Percentiles rank a stretch among this genome's conserved stretches.
These are phyloP conservation scores for Linepithema humile DNA, from an alignment of 1,140 invertebrate species.

Conservation along the genomic window DNA sequence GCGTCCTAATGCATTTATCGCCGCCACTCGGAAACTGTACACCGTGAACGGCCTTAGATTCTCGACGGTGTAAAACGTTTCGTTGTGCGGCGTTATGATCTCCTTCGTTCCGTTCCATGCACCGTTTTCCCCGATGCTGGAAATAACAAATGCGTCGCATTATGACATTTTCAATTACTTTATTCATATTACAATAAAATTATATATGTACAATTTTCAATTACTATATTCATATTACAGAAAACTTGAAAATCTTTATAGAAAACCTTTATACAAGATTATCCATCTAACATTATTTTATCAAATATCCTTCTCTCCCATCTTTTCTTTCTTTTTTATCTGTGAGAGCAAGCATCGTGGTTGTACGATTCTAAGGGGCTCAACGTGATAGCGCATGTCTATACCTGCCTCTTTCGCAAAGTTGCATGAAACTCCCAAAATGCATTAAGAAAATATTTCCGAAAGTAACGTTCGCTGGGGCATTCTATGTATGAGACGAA, in stretches of 20 bases:
- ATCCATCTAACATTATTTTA: not conserved
- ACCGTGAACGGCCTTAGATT: constrained; percentile 89
- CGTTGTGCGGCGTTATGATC: constrained; percentile 88
- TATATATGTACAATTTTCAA: too few species aligned
- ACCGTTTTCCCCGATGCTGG: constrained; percentile 88
- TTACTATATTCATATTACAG: not conserved
- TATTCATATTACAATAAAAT: not conserved
- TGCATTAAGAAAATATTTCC: constrained; percentile 30
- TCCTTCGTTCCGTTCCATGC: constrained; percentile 87
- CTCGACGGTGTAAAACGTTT: constrained; percentile 87
- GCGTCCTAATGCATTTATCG: constrained; percentile 89
- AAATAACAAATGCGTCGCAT: constrained; percentile 72
- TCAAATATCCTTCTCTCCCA: too few species aligned
- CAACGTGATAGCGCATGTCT: constrained; percentile 5
- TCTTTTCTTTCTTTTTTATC: not conserved
- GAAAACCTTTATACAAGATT: not conserved
- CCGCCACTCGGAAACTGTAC: constrained; percentile 90
- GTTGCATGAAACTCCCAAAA: constrained; percentile 12
- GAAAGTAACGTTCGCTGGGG: constrained; percentile 6
- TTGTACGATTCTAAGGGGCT: not conserved
- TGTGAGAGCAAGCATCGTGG: not conserved
- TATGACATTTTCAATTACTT: constrained; percentile 37
- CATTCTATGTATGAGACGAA: not conserved
- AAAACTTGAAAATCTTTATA: not conserved
- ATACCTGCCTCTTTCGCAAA: not conserved